These are phyloP conservation scores for Pseudonaja textilis DNA, from an alignment of 2,113 vertebrate genomes.

Conservation along the genomic window DNA sequence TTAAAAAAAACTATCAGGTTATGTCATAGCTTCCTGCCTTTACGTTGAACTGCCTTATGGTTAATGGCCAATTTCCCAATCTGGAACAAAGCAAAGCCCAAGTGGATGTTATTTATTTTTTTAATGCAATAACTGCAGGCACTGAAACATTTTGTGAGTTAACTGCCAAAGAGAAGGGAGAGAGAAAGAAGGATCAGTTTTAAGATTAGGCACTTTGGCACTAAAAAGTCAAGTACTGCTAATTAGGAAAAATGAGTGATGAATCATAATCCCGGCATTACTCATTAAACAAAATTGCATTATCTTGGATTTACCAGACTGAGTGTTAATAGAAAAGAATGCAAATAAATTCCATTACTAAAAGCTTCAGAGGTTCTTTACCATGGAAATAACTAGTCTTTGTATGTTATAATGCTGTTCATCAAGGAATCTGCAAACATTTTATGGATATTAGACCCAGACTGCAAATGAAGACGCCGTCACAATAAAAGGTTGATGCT, in stretches of 20 bases:
- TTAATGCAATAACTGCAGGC: conserved; percentile 28
- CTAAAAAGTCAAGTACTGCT: conserved; percentile 59
- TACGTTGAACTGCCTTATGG: neutral
- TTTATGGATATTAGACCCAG: conserved; percentile 14
- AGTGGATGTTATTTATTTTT: neutral
- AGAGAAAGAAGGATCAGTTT: conserved; percentile 19
- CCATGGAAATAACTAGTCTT: conserved; percentile 18
- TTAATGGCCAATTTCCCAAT: conserved; percentile 3
- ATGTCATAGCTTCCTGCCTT: neutral
- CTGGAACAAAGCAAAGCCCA: neutral
- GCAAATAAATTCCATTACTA: conserved; percentile 41
- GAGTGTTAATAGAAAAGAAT: conserved; percentile 42
- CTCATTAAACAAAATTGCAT: conserved; percentile 59
- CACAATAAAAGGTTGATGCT: conserved; percentile 16
- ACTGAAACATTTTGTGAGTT: conserved; percentile 35
- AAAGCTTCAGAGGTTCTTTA: conserved; percentile 40
- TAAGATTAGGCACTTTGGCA: conserved; percentile 50
- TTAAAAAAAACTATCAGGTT: neutral
- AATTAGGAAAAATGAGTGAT: conserved; percentile 60
- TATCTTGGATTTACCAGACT: conserved; percentile 50
- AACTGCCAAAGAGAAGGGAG: conserved; percentile 33
- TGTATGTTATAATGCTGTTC: neutral
- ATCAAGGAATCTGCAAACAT: conserved; percentile 20
- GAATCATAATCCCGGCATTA: conserved; percentile 51
- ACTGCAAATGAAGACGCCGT: conserved; percentile 14